Conservation (phyloP, 2,888 invertebrate species). For the Himalopsyche anomala region DNA sequence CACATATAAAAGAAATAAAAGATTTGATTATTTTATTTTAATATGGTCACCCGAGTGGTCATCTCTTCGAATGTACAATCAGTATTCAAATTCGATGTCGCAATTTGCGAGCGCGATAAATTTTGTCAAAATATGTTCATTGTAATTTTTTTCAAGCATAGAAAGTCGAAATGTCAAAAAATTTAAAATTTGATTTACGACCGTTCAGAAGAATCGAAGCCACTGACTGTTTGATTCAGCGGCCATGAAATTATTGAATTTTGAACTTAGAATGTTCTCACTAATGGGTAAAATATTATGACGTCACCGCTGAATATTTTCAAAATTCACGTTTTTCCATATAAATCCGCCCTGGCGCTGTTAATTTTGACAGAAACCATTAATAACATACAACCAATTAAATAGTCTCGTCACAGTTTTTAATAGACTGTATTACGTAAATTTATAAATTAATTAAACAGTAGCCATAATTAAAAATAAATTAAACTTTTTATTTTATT, state of each 20-base stretch:
- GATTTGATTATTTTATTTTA: too few species aligned
- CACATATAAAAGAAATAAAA: too few species aligned
- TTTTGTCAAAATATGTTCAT: slow-evolving; percentile 10
- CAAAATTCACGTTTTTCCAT: too few species aligned
- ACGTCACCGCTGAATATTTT: too few species aligned
- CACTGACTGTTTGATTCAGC: neutral
- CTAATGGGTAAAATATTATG: neutral
- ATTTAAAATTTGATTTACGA: slow-evolving; percentile 6
- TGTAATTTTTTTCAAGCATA: slow-evolving; percentile 18
- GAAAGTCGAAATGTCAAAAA: slow-evolving; percentile 21
- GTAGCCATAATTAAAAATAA: too few species aligned
- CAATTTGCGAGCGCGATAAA: slow-evolving; percentile 21
- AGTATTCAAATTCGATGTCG: neutral
- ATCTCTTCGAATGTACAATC: neutral
- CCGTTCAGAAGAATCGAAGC: neutral
- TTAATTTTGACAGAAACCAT: too few species aligned
- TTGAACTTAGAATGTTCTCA: neutral
- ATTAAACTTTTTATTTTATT: too few species aligned
- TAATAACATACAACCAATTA: too few species aligned
- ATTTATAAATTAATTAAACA: too few species aligned
- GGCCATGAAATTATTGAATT: neutral
- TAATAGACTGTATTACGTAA: too few species aligned
- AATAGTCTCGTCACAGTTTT: too few species aligned
- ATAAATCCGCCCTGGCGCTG: too few species aligned
- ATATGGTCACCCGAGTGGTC: neutral